Evolutionary conservation across 2,113 vertebrate genomes (phyloP), one percentile per base, ranked within the genome.

Genomic region (Myotis brandtii): DNA sequence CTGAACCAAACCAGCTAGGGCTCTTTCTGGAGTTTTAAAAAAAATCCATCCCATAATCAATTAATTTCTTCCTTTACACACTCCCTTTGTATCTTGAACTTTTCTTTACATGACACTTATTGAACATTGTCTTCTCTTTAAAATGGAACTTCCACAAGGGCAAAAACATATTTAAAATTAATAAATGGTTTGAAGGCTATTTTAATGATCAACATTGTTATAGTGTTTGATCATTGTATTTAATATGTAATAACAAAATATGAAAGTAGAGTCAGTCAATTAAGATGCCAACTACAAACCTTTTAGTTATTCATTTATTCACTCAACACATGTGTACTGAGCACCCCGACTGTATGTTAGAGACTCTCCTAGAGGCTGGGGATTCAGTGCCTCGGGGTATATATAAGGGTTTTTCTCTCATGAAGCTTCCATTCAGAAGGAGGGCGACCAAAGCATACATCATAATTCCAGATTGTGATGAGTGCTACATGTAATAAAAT

Each of bases 201-300:
- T 34, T 16, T 76, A 79, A 67, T 84, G 37, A 77, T 43, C 48
- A 59, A 76, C 2, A 81, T 1, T 59, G 6, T 77, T 86, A 92
- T 72, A 83, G 67, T 40, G 32, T 85, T 70, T 92, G 73, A 79
- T 75, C 54, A 91, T 89, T 69, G n/a, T 64, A 80, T 82, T 90
- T 46, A 95, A n/a, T 82, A 81, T 32, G 23, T 34, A 83, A 69
- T 66, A 86, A 79, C 62, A 76, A 95, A 91, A 86, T 30, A 79
- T 46, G 30, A 89, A 88, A 16, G 30, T 56, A 84, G 70, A 87
- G 83, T 69, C 50, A 88, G 6, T 40, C 30, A 81, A 77, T 86
- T 67, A 86, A 83, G 92, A 83, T 69, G 43, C 10, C 37, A 34
- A 27, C 9, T 25, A 52, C 70, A 72, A 56, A 2, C 21, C 5